Evolutionary conservation across 2,888 invertebrate species (phyloP).

Genomic region (Vanessa cardui): DNA sequence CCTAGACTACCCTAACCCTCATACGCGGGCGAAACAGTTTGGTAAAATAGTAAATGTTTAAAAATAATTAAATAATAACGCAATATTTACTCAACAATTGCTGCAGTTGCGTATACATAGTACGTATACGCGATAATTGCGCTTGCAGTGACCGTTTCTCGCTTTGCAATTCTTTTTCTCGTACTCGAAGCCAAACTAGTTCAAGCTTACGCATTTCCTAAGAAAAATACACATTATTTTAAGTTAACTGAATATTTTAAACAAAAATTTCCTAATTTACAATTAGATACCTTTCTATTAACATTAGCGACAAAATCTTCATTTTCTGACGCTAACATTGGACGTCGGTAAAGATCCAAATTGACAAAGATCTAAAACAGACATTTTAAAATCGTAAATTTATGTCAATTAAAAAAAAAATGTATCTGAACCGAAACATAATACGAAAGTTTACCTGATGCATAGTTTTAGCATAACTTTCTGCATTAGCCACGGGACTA

Average conservation of each 20-base stretch:
- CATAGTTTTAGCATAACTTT: constrained; percentile 70
- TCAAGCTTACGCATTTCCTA: constrained; percentile 75
- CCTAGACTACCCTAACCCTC: no score
- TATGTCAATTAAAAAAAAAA: not conserved
- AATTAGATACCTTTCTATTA: constrained; percentile 74
- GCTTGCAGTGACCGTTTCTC: constrained; percentile 64
- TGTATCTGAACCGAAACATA: no score
- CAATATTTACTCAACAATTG: constrained; percentile 55
- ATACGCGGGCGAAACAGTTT: no score
- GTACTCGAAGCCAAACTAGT: constrained; percentile 60
- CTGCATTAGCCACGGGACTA: constrained; percentile 48
- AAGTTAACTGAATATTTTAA: no score
- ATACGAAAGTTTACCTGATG: constrained; percentile 60
- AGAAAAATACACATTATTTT: no score
- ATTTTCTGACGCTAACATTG: constrained; percentile 78
- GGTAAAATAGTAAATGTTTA: no score
- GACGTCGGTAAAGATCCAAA: constrained; percentile 73
- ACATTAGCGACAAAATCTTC: constrained; percentile 83
- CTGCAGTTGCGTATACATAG: constrained; percentile 61
- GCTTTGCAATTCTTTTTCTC: constrained; percentile 60
- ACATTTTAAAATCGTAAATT: not conserved
- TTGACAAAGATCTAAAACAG: constrained; percentile 68
- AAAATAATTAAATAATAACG: not conserved
- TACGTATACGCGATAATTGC: constrained; percentile 62
- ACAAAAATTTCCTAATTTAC: not conserved